Base-by-base conservation (phyloP, 2,113 vertebrate genomes). In the Glaucomys volans region DNA sequence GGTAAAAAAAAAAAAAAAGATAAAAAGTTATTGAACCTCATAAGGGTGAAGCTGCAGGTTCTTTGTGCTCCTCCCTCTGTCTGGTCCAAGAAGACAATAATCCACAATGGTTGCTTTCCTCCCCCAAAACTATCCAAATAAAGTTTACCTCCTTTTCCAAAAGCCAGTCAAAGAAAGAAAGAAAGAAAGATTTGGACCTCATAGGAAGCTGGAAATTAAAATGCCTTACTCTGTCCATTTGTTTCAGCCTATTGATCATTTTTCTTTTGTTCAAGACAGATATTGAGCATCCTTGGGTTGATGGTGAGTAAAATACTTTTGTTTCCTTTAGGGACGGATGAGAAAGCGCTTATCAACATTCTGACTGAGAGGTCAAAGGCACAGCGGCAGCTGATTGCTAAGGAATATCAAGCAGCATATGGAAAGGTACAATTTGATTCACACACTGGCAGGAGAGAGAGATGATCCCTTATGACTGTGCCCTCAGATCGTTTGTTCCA, bases 301-400 rank as follows among this genome's bases (percentile, higher is more conserved):
- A 85, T 57, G 22, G 5, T 57, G 22, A 84, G 24, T 74, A 57
- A 94, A 92, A 40, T 93, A 35, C 90, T 95, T 96, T 95, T 66
- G 5, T 97, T 94, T 97, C 90, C 30, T 85, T 93, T 62, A 99
- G 99, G 99, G 76, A 99, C 99, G 0, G 98, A 99, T 13, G 99
- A 99, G 96, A 98, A 99, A 95, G 98, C 97, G 0, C 91, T 99
- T 50, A 98, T 99, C 64, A 98, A 98, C n/a, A 98, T 99, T 93
- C 96, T 99, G 91, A 99, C 99, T 3, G 98, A 98, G 89, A 98
- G 99, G 97, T 99, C 98, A 14, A 99, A 97, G 3, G 98, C 98
- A 37, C 99, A 99, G 97, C 98, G 99, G 1, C 99, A 99, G 97
- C 97, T 99, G 75, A 99, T 99, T 12, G 98, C 93, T 8, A 98